Percentiles rank a stretch among this genome's conserved stretches.
These are phyloP conservation scores for Cabera pusaria DNA, from an alignment of 2,888 invertebrate species.

Conservation along the genomic window DNA sequence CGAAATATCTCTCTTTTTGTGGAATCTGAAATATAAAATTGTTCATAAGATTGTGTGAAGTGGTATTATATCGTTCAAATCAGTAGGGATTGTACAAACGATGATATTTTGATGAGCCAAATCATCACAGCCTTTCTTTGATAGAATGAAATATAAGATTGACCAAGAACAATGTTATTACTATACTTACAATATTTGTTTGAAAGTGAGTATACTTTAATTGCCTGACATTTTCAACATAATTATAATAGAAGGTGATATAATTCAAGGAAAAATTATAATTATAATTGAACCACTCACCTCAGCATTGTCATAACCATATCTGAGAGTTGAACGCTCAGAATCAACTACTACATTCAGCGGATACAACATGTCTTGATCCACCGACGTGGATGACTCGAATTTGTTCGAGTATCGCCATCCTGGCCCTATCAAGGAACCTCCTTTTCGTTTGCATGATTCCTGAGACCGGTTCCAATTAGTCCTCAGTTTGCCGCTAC, in stretches of 20 bases:
- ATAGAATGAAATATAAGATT: no score
- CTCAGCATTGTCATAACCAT: conserved; percentile 42
- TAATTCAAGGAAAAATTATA: no score
- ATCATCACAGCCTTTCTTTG: no score
- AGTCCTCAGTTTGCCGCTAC: conserved; percentile 55
- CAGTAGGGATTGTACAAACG: no score
- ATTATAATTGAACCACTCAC: conserved; percentile 22
- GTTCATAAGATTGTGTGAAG: no score
- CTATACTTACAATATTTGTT: no score
- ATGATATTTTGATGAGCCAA: no score
- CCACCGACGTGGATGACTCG: conserved; percentile 24
- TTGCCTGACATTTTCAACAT: no score
- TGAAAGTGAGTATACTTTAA: no score
- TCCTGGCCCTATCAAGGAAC: conserved; percentile 60
- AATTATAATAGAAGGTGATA: no score
- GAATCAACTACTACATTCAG: conserved; percentile 53
- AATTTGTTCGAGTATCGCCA: conserved; percentile 70
- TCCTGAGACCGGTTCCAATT: conserved; percentile 60
- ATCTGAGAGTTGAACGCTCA: conserved; percentile 42
- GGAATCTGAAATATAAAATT: conserved; percentile 41
- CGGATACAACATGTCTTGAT: conserved; percentile 44
- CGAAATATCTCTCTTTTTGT: conserved; percentile 52
- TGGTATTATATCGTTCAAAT: no score
- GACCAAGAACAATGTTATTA: no score
- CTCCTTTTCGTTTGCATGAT: conserved; percentile 41